Conservation (phyloP, 2,797 vertebrate species). For the Geotria australis region DNA sequence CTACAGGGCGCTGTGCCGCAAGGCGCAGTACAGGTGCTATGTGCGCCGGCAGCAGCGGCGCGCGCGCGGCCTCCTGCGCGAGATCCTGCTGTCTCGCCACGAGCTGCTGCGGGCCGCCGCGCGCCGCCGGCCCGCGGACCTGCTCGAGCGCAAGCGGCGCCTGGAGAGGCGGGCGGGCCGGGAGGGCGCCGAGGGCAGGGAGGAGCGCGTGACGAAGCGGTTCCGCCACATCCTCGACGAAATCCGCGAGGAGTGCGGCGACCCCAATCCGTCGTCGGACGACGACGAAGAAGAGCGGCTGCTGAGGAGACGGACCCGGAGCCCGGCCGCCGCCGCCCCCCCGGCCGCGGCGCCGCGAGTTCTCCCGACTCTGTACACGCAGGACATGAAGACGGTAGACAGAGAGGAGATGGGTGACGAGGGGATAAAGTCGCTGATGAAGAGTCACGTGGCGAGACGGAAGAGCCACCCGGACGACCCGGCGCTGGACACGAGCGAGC, state of each 20-base stretch:
- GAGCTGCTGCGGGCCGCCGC: conserved; percentile 46
- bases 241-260: conserved; percentile 65
- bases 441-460: conserved; percentile 61
- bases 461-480: conserved; percentile 73
- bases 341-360: conserved; percentile 39
- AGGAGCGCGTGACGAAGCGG: conserved; percentile 34
- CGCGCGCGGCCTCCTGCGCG: conserved; percentile 66
- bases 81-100: conserved; percentile 73
- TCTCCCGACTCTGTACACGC: conserved; percentile 54
- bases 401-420: conserved; percentile 49
- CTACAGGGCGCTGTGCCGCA: conserved; percentile 62
- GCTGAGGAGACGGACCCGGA: background rate
- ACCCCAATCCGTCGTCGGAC: conserved; percentile 59
- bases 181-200: conserved; percentile 22
- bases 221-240: conserved; percentile 50
- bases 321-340: conserved; percentile 23
- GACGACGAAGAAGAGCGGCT: conserved; percentile 41
- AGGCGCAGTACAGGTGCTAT: conserved; percentile 62
- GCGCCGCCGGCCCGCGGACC: conserved; percentile 32
- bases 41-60: conserved; percentile 62
- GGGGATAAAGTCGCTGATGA: conserved; percentile 53
- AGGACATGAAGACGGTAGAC: conserved; percentile 83
- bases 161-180: conserved; percentile 13
- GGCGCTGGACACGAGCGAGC: conserved; percentile 47
- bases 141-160: conserved; percentile 11